A percentile compares a stretch with the other conserved stretches of the same genome.
Evolutionary conservation across 1,140 invertebrate species (phyloP).

Genomic region (Phocides pigmalion): DNA sequence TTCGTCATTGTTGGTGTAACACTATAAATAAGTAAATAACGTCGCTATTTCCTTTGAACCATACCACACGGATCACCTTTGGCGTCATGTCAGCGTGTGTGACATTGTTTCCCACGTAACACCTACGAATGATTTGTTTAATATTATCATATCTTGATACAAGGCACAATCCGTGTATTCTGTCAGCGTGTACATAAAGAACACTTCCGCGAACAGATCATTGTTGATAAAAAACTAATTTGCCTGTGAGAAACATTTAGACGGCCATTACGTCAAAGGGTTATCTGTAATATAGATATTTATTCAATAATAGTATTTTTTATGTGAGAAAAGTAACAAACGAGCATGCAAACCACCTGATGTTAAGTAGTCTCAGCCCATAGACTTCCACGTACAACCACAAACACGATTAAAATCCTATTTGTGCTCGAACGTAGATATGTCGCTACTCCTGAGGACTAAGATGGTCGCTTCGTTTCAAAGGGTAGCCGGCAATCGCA

Average conservation of each 20-base stretch:
- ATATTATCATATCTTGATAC: constrained; percentile 33
- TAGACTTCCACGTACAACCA: no score
- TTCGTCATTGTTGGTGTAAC: no score
- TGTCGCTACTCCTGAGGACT: no score
- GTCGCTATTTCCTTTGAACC: constrained; percentile 13
- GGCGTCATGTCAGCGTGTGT: constrained; percentile 48
- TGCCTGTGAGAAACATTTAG: constrained; percentile 9
- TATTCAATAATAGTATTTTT: no score
- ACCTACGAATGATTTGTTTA: constrained; percentile 32
- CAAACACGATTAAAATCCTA: no score
- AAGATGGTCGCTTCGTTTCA: no score
- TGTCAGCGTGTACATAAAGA: constrained; percentile 20
- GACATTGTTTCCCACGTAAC: constrained; percentile 46
- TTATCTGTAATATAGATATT: no score
- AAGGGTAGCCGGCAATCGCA: no score
- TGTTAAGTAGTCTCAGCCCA: no score
- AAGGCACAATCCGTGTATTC: constrained; percentile 16
- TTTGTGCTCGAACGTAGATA: no score
- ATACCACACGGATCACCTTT: constrained; percentile 24
- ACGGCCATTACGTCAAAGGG: neutral
- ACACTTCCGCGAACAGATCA: constrained; percentile 25
- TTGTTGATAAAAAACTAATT: constrained; percentile 9
- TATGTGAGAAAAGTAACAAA: no score
- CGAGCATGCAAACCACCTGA: no score
- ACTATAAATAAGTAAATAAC: neutral